phyloP scores from a whole-genome alignment of 2,888 invertebrate species.

The Hipparchia sbordonii region DNA sequence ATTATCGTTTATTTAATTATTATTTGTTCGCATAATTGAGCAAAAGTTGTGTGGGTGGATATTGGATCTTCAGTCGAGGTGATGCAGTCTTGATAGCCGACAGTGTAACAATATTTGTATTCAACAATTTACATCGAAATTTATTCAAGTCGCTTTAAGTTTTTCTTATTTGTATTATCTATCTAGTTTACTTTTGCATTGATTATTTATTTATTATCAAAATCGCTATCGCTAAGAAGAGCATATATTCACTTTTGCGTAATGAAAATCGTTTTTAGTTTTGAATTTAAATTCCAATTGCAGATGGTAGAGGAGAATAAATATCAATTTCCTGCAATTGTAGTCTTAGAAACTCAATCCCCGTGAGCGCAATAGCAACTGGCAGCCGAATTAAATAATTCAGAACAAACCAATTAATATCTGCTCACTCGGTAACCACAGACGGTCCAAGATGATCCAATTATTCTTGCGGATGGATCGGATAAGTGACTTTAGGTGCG shows the following conservation, averaged over 20 bases:
- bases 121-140: neutral
- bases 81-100: neutral
- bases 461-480: conserved; percentile 50
- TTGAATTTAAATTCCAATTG: neutral
- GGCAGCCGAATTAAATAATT: conserved; percentile 44
- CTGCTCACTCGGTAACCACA: conserved; percentile 45
- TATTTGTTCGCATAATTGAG: conserved; percentile 15
- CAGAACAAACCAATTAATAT: conserved; percentile 52
- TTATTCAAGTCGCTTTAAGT: neutral
- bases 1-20: too few species aligned
- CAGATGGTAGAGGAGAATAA: neutral
- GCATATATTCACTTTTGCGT: too few species aligned
- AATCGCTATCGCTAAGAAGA: neutral
- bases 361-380: conserved; percentile 33
- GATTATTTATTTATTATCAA: neutral
- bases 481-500: conserved; percentile 47
- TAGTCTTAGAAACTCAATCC: conserved; percentile 20
- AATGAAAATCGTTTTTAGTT: too few species aligned
- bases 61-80: neutral
- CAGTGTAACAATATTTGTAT: neutral
- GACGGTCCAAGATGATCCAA: conserved; percentile 48
- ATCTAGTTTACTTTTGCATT: neutral
- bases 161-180: neutral
- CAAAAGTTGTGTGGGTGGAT: conserved; percentile 3
- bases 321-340: conserved; percentile 3